Evolutionary conservation across 2,888 invertebrate species (phyloP).

Genomic region (Andrena bucephala): DNA sequence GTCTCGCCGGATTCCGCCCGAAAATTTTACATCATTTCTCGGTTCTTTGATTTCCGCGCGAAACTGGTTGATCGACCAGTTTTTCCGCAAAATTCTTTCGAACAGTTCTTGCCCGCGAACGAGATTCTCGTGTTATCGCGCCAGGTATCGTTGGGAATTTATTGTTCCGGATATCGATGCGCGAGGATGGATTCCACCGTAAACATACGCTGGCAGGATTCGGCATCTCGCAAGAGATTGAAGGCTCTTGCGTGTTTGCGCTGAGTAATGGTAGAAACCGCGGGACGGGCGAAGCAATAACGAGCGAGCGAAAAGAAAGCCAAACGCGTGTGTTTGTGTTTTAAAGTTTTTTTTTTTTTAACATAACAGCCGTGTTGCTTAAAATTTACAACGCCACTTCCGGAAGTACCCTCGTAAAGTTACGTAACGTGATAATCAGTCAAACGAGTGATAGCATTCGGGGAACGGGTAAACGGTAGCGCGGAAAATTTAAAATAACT

Average conservation of each 20-base stretch:
- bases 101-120: neutral
- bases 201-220: too few relatives aligned
- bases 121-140: neutral
- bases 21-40: neutral
- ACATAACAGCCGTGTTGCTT: neutral
- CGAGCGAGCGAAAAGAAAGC: neutral
- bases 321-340: neutral
- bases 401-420: slow-evolving; percentile 12
- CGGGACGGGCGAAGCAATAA: neutral
- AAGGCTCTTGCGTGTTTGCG: neutral
- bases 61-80: neutral
- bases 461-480: neutral
- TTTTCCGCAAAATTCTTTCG: neutral
- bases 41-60: neutral
- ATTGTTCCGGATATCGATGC: too few relatives aligned
- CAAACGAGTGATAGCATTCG: neutral
- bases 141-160: too few relatives aligned
- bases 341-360: neutral
- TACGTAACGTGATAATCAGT: slow-evolving; percentile 26
- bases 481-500: slow-evolving; percentile 8
- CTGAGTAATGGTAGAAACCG: slow-evolving; percentile 8
- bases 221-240: neutral
- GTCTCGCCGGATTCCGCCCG: neutral
- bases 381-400: neutral
- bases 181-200: neutral